Evolutionary conservation across 2,113 vertebrate genomes (phyloP).

Genomic region (Rhipidura dahli): DNA sequence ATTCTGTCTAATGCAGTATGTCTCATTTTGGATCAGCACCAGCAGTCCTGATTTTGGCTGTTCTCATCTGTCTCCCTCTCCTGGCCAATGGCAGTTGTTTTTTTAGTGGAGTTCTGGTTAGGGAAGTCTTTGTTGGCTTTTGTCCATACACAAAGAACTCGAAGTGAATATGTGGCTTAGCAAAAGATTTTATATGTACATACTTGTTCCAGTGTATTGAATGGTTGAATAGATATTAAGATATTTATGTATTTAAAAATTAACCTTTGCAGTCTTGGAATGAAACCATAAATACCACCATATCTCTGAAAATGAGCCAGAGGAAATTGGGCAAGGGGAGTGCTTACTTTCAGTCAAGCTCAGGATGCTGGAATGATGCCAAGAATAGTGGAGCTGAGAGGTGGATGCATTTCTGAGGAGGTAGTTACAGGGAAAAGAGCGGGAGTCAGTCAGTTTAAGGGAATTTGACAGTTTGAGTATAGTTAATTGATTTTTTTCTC

Average conservation of each 20-base stretch:
- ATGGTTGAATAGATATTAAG: neutral
- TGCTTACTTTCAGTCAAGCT: constrained; percentile 40
- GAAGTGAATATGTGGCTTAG: neutral
- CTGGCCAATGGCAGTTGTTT: neutral
- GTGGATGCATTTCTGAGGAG: neutral
- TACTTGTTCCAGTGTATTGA: neutral
- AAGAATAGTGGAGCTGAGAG: neutral
- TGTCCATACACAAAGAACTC: neutral
- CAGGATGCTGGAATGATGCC: constrained; percentile 15
- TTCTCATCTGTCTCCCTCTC: constrained; percentile 57
- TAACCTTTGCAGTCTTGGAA: neutral
- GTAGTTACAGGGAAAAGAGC: neutral
- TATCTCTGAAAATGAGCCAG: constrained; percentile 12
- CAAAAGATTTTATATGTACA: neutral
- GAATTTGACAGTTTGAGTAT: neutral
- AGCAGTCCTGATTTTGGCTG: neutral
- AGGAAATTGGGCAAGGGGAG: constrained; percentile 26
- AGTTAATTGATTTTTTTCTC: neutral
- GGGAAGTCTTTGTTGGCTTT: neutral
- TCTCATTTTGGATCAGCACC: neutral
- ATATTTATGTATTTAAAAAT: constrained; percentile 35
- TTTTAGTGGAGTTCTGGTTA: neutral
- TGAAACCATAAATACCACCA: neutral
- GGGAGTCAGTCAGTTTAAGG: neutral
- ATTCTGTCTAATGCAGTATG: neutral